These are phyloP conservation scores for Drosophila aldrichi DNA, from an alignment of 2,888 invertebrate genomes.

Conservation along the genomic window DNA sequence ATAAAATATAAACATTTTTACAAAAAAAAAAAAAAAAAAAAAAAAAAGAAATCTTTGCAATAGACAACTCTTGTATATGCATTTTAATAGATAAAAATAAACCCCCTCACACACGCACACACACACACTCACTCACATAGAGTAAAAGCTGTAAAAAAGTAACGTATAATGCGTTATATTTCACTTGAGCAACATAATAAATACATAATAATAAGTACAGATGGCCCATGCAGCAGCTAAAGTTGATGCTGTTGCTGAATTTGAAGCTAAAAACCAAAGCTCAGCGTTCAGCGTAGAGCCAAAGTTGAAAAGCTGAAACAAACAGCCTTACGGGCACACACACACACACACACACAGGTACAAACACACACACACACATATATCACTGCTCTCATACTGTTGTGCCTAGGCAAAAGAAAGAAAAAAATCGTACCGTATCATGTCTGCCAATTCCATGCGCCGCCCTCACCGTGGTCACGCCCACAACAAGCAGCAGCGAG, in stretches of 20 bases:
- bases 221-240: slow-evolving; percentile 30
- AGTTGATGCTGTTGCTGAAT: slow-evolving; percentile 13
- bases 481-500: slow-evolving; percentile 32
- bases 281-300: slow-evolving; percentile 20
- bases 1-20: no score
- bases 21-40: no score
- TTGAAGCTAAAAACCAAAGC: slow-evolving; percentile 37
- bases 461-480: slow-evolving; percentile 20
- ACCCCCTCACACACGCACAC: slow-evolving; percentile 9
- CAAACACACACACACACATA: slow-evolving; percentile 25
- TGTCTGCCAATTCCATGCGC: slow-evolving; percentile 51
- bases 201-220: slow-evolving; percentile 30
- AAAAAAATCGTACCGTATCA: slow-evolving; percentile 47
- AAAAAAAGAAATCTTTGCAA: slow-evolving; percentile 66
- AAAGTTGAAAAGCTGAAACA: slow-evolving; percentile 46
- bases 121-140: slow-evolving; percentile 12
- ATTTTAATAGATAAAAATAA: slow-evolving; percentile 47
- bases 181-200: slow-evolving; percentile 69
- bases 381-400: slow-evolving; percentile 53
- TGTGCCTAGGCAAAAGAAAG: slow-evolving; percentile 53
- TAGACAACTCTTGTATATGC: slow-evolving; percentile 49
- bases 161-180: slow-evolving; percentile 69
- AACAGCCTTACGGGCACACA: slow-evolving; percentile 40
- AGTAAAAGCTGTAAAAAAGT: slow-evolving; percentile 34
- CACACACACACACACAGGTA: slow-evolving; percentile 30